These are phyloP conservation scores for Ypsolopha sequella DNA, from an alignment of 2,888 invertebrate genomes.

Conservation along the genomic window DNA sequence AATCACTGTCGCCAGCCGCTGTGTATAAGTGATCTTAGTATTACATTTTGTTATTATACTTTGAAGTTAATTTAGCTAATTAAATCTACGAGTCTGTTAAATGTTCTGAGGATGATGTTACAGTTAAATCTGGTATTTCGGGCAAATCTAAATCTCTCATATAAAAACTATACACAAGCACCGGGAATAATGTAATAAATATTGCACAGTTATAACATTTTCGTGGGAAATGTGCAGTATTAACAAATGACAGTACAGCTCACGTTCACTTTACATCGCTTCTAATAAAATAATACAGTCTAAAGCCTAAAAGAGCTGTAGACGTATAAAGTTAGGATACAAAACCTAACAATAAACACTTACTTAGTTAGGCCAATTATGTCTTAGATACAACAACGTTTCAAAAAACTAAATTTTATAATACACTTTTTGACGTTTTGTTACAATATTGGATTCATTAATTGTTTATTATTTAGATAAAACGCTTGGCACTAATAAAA, in stretches of 20 bases:
- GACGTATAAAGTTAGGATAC: constrained; percentile 24
- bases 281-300: not conserved
- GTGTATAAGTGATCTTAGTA: constrained; percentile 10
- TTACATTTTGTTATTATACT: constrained; percentile 10
- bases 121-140: constrained; percentile 15
- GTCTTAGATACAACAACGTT: constrained; percentile 17
- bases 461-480: constrained; percentile 39
- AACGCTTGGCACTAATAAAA: constrained; percentile 65
- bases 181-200: constrained; percentile 38
- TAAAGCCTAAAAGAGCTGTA: not conserved
- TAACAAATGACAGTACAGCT: constrained; percentile 23
- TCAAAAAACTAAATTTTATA: not conserved
- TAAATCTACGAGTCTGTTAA: constrained; percentile 32
- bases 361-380: constrained; percentile 60
- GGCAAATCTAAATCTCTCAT: constrained; percentile 18
- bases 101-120: constrained; percentile 59
- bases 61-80: constrained; percentile 23
- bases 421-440: not conserved
- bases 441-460: not conserved
- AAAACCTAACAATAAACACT: constrained; percentile 56
- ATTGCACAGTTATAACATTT: constrained; percentile 36
- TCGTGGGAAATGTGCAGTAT: constrained; percentile 25
- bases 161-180: constrained; percentile 30
- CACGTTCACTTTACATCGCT: not conserved
- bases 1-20: constrained; percentile 1